A percentile compares a stretch with the other conserved stretches of the same genome.
Conservation (phyloP, 30 jellyfish, hydroid and myxozoan genomes). For the Aurelia sp. region DNA sequence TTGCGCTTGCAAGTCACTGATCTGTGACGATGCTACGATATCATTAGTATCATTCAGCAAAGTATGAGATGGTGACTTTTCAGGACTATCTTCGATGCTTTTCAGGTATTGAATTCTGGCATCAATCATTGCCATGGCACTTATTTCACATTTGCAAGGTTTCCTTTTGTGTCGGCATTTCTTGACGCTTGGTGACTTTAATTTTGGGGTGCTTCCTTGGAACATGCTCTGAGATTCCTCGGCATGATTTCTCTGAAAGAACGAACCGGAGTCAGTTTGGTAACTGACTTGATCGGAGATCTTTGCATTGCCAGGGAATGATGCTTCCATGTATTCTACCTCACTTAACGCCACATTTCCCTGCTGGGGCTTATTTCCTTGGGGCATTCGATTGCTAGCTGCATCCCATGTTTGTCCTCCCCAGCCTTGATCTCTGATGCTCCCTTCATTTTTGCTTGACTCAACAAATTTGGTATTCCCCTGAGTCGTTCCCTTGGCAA, state of each 20-base stretch:
- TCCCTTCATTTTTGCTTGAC: background rate
- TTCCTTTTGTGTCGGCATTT: slow-evolving; percentile 60
- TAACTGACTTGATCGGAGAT: background rate
- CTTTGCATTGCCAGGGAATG: background rate
- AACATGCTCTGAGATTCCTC: background rate
- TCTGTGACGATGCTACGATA: too few species aligned
- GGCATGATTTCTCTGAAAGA: background rate
- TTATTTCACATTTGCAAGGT: slow-evolving; percentile 55
- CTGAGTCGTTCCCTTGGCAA: background rate
- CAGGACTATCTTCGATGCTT: background rate
- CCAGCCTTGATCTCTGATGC: background rate
- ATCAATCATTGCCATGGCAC: slow-evolving; percentile 3
- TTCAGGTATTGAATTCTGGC: background rate
- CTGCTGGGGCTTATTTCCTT: background rate
- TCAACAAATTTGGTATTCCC: background rate
- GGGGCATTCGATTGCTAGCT: background rate
- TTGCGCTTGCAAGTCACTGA: too few species aligned
- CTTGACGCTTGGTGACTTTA: background rate
- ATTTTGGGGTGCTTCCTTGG: background rate
- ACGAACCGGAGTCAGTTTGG: background rate
- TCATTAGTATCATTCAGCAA: too few species aligned
- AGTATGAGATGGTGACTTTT: too few species aligned
- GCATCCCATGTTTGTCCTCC: background rate
- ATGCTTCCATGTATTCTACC: background rate
- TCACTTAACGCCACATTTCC: background rate